Conservation (phyloP, 2,888 invertebrate species). For the Dryobota labecula region DNA sequence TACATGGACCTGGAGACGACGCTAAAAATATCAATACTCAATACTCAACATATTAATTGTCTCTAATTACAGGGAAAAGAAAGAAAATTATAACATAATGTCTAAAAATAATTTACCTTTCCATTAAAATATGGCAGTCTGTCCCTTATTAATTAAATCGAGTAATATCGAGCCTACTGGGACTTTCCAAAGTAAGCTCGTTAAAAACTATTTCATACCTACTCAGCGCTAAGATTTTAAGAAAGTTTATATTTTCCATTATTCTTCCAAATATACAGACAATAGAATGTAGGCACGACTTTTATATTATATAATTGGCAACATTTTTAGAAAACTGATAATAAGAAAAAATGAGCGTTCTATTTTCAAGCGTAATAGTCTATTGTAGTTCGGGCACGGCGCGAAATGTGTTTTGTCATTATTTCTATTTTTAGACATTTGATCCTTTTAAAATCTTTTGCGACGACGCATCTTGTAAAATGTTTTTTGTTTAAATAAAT, state of each 20-base stretch:
- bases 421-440: conserved; percentile 18
- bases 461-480: background rate
- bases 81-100: conserved; percentile 20
- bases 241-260: conserved; percentile 24
- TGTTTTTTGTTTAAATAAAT: background rate
- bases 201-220: conserved; percentile 25
- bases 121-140: conserved; percentile 9
- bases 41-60: no score
- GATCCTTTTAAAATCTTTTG: background rate
- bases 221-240: background rate
- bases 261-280: background rate
- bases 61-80: conserved; percentile 5
- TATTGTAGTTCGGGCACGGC: background rate
- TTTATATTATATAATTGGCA: conserved; percentile 5
- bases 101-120: conserved; percentile 34
- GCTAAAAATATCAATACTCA: conserved; percentile 41
- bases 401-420: conserved; percentile 18
- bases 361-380: conserved; percentile 6
- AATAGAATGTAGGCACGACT: background rate
- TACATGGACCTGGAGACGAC: background rate
- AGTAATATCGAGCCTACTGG: conserved; percentile 23
- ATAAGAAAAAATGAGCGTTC: background rate
- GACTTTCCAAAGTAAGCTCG: conserved; percentile 21
- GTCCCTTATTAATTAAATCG: conserved; percentile 41
- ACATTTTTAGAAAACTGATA: background rate